These are phyloP conservation scores for Notodonta dromedarius DNA, from an alignment of 2,888 invertebrate genomes.

Conservation along the genomic window DNA sequence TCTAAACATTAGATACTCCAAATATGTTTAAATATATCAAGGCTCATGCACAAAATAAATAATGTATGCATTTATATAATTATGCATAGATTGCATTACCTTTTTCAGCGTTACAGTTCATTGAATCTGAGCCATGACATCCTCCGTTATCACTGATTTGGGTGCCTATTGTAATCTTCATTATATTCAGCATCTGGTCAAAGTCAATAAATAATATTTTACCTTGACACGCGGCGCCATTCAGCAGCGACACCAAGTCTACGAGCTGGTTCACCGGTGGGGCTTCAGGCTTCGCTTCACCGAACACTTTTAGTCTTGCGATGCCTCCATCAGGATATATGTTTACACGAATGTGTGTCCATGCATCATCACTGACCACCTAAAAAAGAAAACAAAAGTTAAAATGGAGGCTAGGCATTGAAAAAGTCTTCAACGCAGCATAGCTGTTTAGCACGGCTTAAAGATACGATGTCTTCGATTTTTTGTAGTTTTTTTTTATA, in stretches of 20 bases:
- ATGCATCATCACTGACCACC: slow-evolving; percentile 77
- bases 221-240: slow-evolving; percentile 83
- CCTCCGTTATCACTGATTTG: background rate
- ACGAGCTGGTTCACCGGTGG: slow-evolving; percentile 66
- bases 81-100: background rate
- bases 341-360: slow-evolving; percentile 85
- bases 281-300: slow-evolving; percentile 72
- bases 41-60: too few species aligned
- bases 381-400: slow-evolving; percentile 32
- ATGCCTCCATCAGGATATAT: slow-evolving; percentile 87
- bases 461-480: too few species aligned
- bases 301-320: slow-evolving; percentile 84
- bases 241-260: slow-evolving; percentile 80
- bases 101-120: background rate
- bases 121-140: background rate
- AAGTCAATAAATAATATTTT: slow-evolving; percentile 10
- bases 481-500: too few species aligned
- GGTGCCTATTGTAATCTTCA: background rate
- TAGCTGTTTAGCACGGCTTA: too few species aligned
- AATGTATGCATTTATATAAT: too few species aligned
- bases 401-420: slow-evolving; percentile 8
- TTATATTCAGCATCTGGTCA: slow-evolving; percentile 5
- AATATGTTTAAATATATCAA: too few species aligned
- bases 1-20: background rate
- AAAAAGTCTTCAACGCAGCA: too few species aligned